Base-by-base conservation (phyloP, 2,113 vertebrate genomes). In the Cavia aperea region DNA sequence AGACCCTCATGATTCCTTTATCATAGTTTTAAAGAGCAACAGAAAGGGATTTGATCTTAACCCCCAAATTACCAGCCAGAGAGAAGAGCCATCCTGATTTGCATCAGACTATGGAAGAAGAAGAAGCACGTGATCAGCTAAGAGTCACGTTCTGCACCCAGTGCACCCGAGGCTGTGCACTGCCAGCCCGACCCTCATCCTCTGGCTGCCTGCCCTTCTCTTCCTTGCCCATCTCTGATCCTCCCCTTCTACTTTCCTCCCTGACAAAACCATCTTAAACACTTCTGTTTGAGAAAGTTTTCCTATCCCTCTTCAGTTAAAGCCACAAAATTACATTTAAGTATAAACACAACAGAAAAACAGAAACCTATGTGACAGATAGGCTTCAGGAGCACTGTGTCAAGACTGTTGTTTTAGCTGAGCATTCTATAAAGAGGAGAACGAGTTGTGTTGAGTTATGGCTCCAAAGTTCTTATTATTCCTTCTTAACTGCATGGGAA, bases 41-140 rank as follows among this genome's bases (percentile, higher is more conserved):
- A 91, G 58, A 93, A 88, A 77, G 21, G 95, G 39, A 95, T 90
- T 54, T 94, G 68, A 95, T 93, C 94, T 96, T 95, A 95, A 94
- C 91, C 81, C 91, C 95, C 60, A 94, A 95, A 92, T 88, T 7
- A 4, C 83, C 68, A 93, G 77, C 21, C 92, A 88, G 36, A 89
- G 24, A 51, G 0, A 65, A 7, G 9, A 90, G 51, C 23, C 12
- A 58, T 1, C 29, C 77, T 33, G 77, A 79, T 56, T 68, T 54
- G 39, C 78, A 75, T 12, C 60, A 77, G 68, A 19, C 23, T 62
- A 11, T 0, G 8, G 4, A 18, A 7, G 46, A 88, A 75, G 63
- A 62, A 29, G 63, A 18, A 29, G 77, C 5, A 1, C 3, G 5
- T 2, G 31, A 56, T 36, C 23, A 63, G 33, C 54, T 62, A 66